phyloP scores from a whole-genome alignment of 2,797 vertebrate genomes.

The Graptemys geographica region DNA sequence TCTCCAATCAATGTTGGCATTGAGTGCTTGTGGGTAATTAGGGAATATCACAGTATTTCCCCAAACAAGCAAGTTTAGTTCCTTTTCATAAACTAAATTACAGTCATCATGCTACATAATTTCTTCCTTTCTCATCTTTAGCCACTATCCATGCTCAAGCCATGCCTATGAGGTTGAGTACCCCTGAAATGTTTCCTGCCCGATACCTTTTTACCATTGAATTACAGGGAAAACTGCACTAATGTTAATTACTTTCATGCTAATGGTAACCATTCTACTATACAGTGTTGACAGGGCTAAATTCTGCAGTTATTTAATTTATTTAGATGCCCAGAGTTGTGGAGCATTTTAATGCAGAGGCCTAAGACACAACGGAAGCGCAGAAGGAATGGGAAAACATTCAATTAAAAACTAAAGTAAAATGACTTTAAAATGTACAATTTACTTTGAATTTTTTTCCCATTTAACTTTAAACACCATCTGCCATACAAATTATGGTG shows the following conservation, averaged over 20 bases:
- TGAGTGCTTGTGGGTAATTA: neutral
- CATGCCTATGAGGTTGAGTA: neutral
- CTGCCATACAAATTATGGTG: slow-evolving; percentile 17
- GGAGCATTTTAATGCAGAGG: neutral
- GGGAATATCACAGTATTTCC: neutral
- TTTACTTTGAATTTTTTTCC: neutral
- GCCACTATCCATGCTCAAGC: neutral
- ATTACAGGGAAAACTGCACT: neutral
- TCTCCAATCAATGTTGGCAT: neutral
- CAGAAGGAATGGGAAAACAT: neutral
- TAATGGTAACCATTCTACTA: neutral
- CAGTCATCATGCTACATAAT: neutral
- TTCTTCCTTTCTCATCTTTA: neutral
- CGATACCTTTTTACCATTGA: slow-evolving; percentile 18
- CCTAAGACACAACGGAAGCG: neutral
- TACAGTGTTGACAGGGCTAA: neutral
- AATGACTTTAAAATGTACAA: neutral
- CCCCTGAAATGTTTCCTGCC: neutral
- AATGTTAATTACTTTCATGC: slow-evolving; percentile 25
- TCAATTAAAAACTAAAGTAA: slow-evolving; percentile 12
- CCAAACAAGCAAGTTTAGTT: neutral
- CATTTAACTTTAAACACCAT: neutral
- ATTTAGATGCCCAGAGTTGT: fast-evolving
- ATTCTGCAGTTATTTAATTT: fast-evolving
- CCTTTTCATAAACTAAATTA: neutral